Evolutionary conservation across 2,113 vertebrate genomes (phyloP).

Genomic region (Eulemur rufifrons): DNA sequence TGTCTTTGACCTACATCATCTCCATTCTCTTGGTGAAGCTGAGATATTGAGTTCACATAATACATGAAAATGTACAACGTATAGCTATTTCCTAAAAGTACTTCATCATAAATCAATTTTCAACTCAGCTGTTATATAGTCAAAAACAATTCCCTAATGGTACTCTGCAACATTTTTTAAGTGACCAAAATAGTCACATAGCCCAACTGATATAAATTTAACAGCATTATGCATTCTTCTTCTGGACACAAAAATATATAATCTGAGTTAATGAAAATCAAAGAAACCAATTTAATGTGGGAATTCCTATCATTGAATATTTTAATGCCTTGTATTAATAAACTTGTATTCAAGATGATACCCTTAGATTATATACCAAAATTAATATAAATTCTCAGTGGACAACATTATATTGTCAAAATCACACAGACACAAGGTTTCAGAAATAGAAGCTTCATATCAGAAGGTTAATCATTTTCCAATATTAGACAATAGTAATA

Average conservation of each 20-base stretch:
- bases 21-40: background rate
- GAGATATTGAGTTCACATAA: background rate
- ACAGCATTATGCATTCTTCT: background rate
- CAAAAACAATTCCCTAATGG: background rate
- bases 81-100: background rate
- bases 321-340: constrained; percentile 32
- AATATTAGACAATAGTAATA: background rate
- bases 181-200: background rate
- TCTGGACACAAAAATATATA: background rate
- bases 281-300: background rate
- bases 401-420: background rate
- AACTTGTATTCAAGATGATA: constrained; percentile 45
- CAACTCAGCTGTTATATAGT: background rate
- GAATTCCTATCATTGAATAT: background rate
- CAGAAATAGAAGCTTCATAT: background rate
- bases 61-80: background rate
- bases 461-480: background rate
- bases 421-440: background rate
- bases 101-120: constrained; percentile 1
- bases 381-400: constrained; percentile 45
- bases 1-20: background rate
- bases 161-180: constrained; percentile 35
- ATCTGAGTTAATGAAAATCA: constrained; percentile 44
- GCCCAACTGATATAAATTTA: background rate
- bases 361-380: background rate